phyloP scores from a whole-genome alignment of 2,113 vertebrate genomes.

The Mus pahari region DNA sequence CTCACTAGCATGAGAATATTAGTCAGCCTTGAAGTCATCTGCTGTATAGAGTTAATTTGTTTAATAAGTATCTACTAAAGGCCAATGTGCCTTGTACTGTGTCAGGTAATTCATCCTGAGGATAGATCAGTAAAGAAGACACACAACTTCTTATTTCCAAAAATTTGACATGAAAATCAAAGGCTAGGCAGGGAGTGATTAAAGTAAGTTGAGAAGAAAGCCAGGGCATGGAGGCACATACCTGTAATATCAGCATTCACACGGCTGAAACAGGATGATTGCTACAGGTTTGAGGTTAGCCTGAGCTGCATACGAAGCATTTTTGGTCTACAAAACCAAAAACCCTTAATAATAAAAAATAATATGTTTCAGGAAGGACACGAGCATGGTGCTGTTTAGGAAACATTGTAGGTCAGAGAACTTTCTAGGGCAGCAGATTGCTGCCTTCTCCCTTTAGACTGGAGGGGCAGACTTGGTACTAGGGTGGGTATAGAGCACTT shows the following conservation, averaged over 20 bases:
- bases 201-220: conserved; percentile 6
- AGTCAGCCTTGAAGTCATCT: background rate
- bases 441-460: conserved; percentile 13
- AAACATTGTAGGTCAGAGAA: background rate
- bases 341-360: background rate
- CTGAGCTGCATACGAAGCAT: background rate
- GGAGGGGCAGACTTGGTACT: background rate
- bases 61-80: conserved; percentile 37
- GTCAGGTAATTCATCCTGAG: background rate
- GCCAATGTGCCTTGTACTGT: background rate
- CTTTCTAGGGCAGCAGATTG: background rate
- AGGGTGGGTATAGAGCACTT: background rate
- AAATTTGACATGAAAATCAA: conserved; percentile 6
- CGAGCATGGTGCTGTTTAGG: background rate
- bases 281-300: background rate
- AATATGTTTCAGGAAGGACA: conserved; percentile 16
- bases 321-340: background rate
- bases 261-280: background rate
- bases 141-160: background rate
- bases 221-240: background rate
- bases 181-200: background rate
- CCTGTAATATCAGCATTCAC: background rate
- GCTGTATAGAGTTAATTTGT: conserved; percentile 9
- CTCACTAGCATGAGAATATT: background rate
- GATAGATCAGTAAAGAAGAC: conserved; percentile 23